Evolutionary conservation across 2,797 vertebrate species (phyloP).

Genomic region (Enteromius trimaculatus): DNA sequence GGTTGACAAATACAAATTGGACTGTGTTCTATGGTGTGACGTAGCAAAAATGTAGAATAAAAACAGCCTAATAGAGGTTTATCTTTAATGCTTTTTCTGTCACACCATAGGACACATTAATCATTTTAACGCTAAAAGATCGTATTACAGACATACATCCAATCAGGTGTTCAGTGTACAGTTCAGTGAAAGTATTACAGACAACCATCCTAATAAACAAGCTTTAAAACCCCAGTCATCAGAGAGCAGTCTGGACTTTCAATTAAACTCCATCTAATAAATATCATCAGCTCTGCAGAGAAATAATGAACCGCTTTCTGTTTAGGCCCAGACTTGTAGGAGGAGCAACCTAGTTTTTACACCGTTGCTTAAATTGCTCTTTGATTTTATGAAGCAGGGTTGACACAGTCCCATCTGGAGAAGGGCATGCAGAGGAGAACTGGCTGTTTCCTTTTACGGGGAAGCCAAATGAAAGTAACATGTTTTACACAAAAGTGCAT

Average conservation of each 20-base stretch:
- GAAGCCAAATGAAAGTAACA: constrained; percentile 18
- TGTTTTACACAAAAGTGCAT: constrained; percentile 14
- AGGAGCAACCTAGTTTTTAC: constrained; percentile 55
- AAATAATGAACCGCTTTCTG: constrained; percentile 51
- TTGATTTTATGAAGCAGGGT: constrained; percentile 58
- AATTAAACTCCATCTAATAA: constrained; percentile 57
- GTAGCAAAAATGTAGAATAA: too few species aligned
- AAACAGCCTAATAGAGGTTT: too few species aligned
- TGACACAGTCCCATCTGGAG: constrained; percentile 50
- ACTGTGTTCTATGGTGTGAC: too few species aligned
- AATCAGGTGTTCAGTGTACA: neutral
- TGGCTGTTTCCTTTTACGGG: neutral
- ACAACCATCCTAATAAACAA: constrained; percentile 34
- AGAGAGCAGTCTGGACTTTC: constrained; percentile 53
- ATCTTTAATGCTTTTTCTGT: too few species aligned
- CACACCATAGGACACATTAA: too few species aligned
- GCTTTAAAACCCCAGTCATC: constrained; percentile 46
- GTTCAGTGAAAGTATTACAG: constrained; percentile 15
- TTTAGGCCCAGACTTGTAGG: constrained; percentile 47
- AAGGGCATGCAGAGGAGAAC: constrained; percentile 23
- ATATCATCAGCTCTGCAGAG: constrained; percentile 46
- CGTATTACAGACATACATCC: neutral
- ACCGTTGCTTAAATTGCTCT: constrained; percentile 50
- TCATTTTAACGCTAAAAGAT: neutral
- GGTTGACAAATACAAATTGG: too few species aligned